Conservation (phyloP, 2,797 vertebrate species). For the Galaxias olidus region DNA sequence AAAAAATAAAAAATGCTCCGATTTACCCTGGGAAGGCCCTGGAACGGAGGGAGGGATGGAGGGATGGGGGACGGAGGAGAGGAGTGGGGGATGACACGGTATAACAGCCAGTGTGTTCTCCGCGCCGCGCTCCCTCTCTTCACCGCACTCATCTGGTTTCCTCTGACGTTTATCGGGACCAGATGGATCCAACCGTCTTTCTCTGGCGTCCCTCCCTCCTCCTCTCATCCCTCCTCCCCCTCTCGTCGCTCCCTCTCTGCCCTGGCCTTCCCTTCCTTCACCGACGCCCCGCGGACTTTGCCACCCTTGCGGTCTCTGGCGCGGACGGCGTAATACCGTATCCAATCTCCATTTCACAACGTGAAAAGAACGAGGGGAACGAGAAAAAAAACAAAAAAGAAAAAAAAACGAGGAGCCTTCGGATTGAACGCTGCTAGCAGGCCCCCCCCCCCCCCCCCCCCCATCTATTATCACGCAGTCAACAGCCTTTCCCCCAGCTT, state of each 20-base stretch:
- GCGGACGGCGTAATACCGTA: constrained; percentile 80
- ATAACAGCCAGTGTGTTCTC: constrained; percentile 66
- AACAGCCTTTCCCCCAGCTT: constrained; percentile 23
- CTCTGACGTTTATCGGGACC: constrained; percentile 88
- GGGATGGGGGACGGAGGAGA: constrained; percentile 32
- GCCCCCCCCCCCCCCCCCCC: neutral
- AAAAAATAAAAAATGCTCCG: constrained; percentile 33
- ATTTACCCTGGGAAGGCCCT: constrained; percentile 44
- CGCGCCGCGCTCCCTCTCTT: constrained; percentile 15
- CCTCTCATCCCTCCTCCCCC: constrained; percentile 26
- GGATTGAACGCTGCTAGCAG: neutral
- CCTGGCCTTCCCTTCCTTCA: constrained; percentile 69
- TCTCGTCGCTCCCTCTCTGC: constrained; percentile 23
- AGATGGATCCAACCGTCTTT: constrained; percentile 84
- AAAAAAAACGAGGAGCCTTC: constrained; percentile 6
- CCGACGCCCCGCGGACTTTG: constrained; percentile 90
- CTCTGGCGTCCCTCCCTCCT: constrained; percentile 76
- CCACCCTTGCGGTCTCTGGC: constrained; percentile 91
- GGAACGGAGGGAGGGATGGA: constrained; percentile 26
- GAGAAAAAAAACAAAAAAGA: too few relatives aligned
- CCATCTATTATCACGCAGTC: constrained; percentile 32
- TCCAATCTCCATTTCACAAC: constrained; percentile 81
- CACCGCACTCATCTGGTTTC: constrained; percentile 86
- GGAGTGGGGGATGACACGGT: constrained; percentile 48
- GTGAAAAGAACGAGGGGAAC: too few relatives aligned